Evolutionary conservation across 2,888 invertebrate species (phyloP).

Genomic region (Eristalis tenax): DNA sequence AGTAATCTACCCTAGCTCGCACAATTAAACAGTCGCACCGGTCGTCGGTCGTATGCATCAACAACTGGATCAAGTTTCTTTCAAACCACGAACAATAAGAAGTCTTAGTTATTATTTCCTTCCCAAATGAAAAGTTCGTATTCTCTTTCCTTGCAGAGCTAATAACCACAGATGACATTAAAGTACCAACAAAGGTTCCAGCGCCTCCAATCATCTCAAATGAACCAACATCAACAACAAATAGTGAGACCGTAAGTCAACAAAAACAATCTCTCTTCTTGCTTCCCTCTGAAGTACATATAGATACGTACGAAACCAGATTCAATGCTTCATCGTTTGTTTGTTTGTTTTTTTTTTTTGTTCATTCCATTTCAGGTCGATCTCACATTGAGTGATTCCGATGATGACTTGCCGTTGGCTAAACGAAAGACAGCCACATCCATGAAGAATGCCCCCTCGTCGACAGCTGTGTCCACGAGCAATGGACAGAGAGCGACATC

Average conservation of each 20-base stretch:
- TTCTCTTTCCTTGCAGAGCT: slow-evolving; percentile 73
- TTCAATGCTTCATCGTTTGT: neutral
- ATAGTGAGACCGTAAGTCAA: slow-evolving; percentile 79
- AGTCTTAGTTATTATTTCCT: no score
- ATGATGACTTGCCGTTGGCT: slow-evolving; percentile 85
- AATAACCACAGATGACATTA: slow-evolving; percentile 78
- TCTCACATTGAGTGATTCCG: slow-evolving; percentile 88
- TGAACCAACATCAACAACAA: slow-evolving; percentile 81
- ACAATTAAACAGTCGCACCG: no score
- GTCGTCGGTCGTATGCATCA: no score
- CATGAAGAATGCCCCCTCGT: slow-evolving; percentile 77
- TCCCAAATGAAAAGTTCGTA: no score
- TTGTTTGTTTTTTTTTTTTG: neutral
- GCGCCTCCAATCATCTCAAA: slow-evolving; percentile 75
- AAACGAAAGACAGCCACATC: slow-evolving; percentile 82
- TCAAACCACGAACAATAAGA: no score
- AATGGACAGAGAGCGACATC: slow-evolving; percentile 67
- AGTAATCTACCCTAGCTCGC: no score
- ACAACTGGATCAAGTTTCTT: no score
- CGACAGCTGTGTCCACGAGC: slow-evolving; percentile 75
- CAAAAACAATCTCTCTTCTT: neutral
- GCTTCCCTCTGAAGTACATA: neutral
- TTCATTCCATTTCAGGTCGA: slow-evolving; percentile 83
- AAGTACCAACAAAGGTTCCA: slow-evolving; percentile 75
- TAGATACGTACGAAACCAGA: neutral